Percentiles rank a stretch among this genome's conserved stretches.
These are phyloP conservation scores for Aspidoscelis tigris DNA, from an alignment of 2,113 vertebrate genomes.

Conservation along the genomic window DNA sequence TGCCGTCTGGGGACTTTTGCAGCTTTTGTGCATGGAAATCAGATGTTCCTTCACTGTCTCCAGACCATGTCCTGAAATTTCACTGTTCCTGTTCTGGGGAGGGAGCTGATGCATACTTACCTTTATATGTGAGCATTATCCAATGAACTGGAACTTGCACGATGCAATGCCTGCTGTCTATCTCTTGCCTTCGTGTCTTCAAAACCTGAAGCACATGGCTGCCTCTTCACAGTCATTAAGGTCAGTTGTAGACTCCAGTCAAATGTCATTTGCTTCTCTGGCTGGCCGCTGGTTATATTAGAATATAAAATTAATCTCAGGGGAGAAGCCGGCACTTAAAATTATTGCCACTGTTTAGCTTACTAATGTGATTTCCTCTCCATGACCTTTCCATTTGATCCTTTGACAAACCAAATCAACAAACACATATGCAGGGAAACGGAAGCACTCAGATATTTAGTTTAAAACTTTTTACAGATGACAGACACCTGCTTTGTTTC, in stretches of 20 bases:
- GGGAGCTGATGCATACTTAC: background rate
- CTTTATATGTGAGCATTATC: background rate
- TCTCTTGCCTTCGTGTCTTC: rapidly evolving
- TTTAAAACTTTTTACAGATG: constrained; percentile 56
- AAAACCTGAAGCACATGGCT: constrained; percentile 57
- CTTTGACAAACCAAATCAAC: constrained; percentile 73
- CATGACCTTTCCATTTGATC: constrained; percentile 69
- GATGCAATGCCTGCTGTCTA: background rate
- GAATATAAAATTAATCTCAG: constrained; percentile 77
- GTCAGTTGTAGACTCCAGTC: constrained; percentile 65
- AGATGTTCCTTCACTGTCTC: rapidly evolving
- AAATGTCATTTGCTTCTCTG: constrained; percentile 66
- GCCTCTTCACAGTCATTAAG: constrained; percentile 61
- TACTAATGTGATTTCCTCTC: constrained; percentile 75
- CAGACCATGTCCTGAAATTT: background rate
- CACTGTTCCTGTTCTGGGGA: no score
- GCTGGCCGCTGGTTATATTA: constrained; percentile 68
- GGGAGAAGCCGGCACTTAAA: constrained; percentile 75
- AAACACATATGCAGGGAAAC: constrained; percentile 44
- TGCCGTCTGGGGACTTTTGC: background rate
- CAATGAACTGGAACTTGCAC: background rate
- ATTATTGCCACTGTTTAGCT: constrained; percentile 75
- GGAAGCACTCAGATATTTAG: constrained; percentile 55
- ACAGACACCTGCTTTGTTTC: constrained; percentile 28
- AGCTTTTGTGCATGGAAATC: background rate